Percentiles rank a stretch among this genome's conserved stretches.
Conservation (phyloP, 2,797 vertebrate genomes). For the Manis pentadactyla region DNA sequence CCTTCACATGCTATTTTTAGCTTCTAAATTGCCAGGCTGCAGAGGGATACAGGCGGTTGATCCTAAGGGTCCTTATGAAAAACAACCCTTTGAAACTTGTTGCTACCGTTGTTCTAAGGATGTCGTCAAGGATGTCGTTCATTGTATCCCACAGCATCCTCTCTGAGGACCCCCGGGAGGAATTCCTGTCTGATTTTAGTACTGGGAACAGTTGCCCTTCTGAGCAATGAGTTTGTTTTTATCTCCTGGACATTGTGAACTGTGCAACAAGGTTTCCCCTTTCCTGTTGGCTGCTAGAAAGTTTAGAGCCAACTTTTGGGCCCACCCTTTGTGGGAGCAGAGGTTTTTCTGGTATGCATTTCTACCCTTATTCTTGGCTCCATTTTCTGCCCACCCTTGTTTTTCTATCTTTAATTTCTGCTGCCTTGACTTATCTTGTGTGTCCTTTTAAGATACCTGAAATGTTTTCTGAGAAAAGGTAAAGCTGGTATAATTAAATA, state of each 20-base stretch:
- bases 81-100: slow-evolving; percentile 74
- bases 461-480: slow-evolving; percentile 21
- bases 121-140: slow-evolving; percentile 76
- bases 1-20: slow-evolving; percentile 68
- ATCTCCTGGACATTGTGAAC: slow-evolving; percentile 78
- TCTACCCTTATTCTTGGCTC: not conserved
- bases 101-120: slow-evolving; percentile 60
- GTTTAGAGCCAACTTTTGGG: slow-evolving; percentile 40
- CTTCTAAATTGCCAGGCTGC: slow-evolving; percentile 57
- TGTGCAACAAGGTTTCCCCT: slow-evolving; percentile 73
- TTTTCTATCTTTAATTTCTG: slow-evolving; percentile 21
- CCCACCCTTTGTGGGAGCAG: not conserved
- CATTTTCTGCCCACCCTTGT: not conserved
- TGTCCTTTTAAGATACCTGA: not conserved
- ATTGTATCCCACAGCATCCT: slow-evolving; percentile 73
- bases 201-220: slow-evolving; percentile 64
- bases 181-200: slow-evolving; percentile 77
- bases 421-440: not conserved
- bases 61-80: slow-evolving; percentile 59
- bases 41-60: not conserved
- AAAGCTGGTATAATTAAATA: slow-evolving; percentile 8
- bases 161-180: slow-evolving; percentile 65
- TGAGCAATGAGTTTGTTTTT: slow-evolving; percentile 73
- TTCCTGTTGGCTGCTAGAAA: slow-evolving; percentile 75
- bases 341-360: not conserved